phyloP scores from a whole-genome alignment of 2,888 invertebrate species.

The Bedellia somnulentella region DNA sequence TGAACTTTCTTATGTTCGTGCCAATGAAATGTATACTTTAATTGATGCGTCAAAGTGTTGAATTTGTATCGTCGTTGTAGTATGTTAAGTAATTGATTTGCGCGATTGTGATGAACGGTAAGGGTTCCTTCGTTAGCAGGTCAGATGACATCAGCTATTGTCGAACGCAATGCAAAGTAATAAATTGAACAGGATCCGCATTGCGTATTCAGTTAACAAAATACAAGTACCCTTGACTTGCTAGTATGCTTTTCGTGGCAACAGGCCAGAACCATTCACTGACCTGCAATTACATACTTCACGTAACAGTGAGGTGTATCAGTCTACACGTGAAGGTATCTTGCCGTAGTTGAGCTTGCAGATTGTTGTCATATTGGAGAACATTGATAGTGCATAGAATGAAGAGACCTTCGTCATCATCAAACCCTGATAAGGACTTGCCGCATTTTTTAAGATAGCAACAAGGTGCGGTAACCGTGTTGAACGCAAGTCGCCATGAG shows the following conservation, averaged over 20 bases:
- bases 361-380: no score
- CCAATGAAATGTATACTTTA: no score
- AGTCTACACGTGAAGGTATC: slow-evolving; percentile 1
- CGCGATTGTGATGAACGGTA: slow-evolving; percentile 47
- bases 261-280: slow-evolving; percentile 43
- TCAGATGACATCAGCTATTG: slow-evolving; percentile 52
- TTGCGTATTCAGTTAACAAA: slow-evolving; percentile 53
- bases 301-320: neutral
- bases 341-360: no score
- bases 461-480: neutral
- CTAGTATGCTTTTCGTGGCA: slow-evolving; percentile 22
- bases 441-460: no score
- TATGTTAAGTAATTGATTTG: slow-evolving; percentile 42
- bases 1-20: no score
- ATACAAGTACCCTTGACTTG: slow-evolving; percentile 50
- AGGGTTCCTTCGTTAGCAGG: slow-evolving; percentile 43
- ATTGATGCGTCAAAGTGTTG: no score
- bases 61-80: no score
- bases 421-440: no score
- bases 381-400: no score
- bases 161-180: slow-evolving; percentile 45
- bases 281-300: slow-evolving; percentile 24
- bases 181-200: slow-evolving; percentile 50
- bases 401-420: no score
- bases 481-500: slow-evolving; percentile 36